Evolutionary conservation across 23 tunicate genomes (phyloP), one percentile per base, ranked within the genome.

Genomic region (Halocynthia roretzi): DNA sequence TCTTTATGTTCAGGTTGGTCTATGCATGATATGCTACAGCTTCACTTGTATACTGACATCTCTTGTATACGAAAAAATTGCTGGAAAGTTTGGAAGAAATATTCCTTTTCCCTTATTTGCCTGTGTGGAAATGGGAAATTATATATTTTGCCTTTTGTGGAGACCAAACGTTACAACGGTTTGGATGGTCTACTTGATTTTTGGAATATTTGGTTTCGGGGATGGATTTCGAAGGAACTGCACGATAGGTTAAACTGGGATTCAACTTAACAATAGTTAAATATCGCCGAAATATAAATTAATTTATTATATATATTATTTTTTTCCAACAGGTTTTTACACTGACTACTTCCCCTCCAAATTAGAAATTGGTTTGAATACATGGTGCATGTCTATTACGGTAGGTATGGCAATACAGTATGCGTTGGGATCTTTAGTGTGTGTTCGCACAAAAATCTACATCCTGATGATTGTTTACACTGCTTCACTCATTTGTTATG

Each of bases 181-280:
- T 7, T 87, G 93, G 93, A 58, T 87, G 49, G 86, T 87, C 22
- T 87, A 82, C 58, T 17, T 87, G 8, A 54, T 87, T n/a, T 87
- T 81, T 82, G 48, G 65, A 6, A 15, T 68, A 1, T 61, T 77
- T 52, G 93, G 93, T 11, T 8, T 69, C 10, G 77, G 53, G 19
- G 82, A 87, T 71, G 93, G 93, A 7, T 61, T 77, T 19, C 82
- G 93, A 31, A 31, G 4, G 44, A 31, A 31, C 4, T 31, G 44
- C 44, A 31, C 44, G 44, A 31, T 31, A 31, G 44, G 44, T 31
- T 31, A 31, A 31, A 31, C 44, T 31, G 44, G 1, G 44, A 31
- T 31, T 31, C 44, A 0, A 31, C 44, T 31, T 31, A 31, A 31
- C 44, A 31, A 31, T 31, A 31, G 44, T 31, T 31, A 1, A 31